Base-by-base conservation (phyloP, 2,113 vertebrate genomes). In the Megaceryle maxima region DNA sequence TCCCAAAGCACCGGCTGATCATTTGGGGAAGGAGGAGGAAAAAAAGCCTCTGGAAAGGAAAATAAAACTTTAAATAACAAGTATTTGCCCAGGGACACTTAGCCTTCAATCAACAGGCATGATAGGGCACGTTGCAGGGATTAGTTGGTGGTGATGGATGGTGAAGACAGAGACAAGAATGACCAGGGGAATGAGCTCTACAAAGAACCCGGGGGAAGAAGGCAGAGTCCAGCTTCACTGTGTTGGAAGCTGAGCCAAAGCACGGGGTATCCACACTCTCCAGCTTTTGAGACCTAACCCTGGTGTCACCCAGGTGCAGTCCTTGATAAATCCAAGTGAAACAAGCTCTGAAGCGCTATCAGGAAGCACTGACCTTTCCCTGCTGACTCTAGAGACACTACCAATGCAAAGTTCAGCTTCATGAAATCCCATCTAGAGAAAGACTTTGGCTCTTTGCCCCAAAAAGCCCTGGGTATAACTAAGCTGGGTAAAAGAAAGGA, bases 321-420 rank as follows among this genome's bases (percentile, higher is more conserved):
- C 77, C 21, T 56, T 48, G 69, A 33, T 59, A 68, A 94, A 91
- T 63, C 69, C 44, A 6, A 33, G 46, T 6, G 16, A 57, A 94
- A 62, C 12, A 8, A 83, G 39, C 83, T 68, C 81, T 7, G 48
- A 66, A 67, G 53, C 0, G 0, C 48, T 55, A n/a, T 25, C 16
- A 37, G 76, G 73, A 72, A 67, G 46, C 51, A 48, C 48, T 1
- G 1, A 75, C 83, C 66, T 95, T 91, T 92, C 0, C 0, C 69
- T 87, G 73, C 19, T 2, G 5, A 14, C 91, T 57, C 83, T 6
- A 41, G 92, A 77, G 89, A 92, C 50, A 4, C 51, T 2, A 14
- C 43, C 56, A 91, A 84, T 21, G 79, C 50, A 77, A 93, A 95
- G 86, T 74, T 88, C 56, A 94, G 60, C 84, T 64, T 73, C 74